Evolutionary conservation across 2,888 invertebrate species (phyloP), one percentile per base, ranked within the genome.

Genomic region (Coremacera marginata): DNA sequence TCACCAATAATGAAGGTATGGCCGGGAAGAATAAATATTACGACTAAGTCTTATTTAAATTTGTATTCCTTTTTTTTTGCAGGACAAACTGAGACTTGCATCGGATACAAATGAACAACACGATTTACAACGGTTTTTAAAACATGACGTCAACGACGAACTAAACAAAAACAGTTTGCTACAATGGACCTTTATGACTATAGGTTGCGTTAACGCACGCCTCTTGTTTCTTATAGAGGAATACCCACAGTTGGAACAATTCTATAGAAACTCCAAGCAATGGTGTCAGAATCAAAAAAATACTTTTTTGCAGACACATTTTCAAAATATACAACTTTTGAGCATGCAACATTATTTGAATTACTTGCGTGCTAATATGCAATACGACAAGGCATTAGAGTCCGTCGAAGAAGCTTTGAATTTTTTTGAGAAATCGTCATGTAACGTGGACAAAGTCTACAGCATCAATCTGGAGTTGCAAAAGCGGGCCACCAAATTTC

Each of bases 151-250:
- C 11, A 19, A 25, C 4, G 57, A 55, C 5, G 14, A 37, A 4
- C 14, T 75, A 52, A 7, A 27, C 7, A 60, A 68, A 31, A 68
- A 70, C 16, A 60, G 19, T 60, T 3, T 84, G 75, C 77, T 88
- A 34, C 82, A 83, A 75, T 85, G 86, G 84, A 80, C 84, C 16
- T 83, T 81, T 19, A 87, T 88, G 4, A 78, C 83, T 34, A 80
- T 86, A 9, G 89, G 88, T 9, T 86, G 86, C 37, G 80, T 88
- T 0, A 84, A 85, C 80, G 88, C 88, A 0, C 84, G 88, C 3
- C 81, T 87, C 1, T 76, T 82, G 62, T 89, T 84, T 11, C 81
- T 89, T 1, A 83, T 82, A 27, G 81, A 85, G 2, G 81, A 86
- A 14, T 82, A 83, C 63, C 83, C 80, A 0, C 83, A 84, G 67